Base-by-base conservation (phyloP, 2,113 vertebrate species). In the Zapus hudsonius region DNA sequence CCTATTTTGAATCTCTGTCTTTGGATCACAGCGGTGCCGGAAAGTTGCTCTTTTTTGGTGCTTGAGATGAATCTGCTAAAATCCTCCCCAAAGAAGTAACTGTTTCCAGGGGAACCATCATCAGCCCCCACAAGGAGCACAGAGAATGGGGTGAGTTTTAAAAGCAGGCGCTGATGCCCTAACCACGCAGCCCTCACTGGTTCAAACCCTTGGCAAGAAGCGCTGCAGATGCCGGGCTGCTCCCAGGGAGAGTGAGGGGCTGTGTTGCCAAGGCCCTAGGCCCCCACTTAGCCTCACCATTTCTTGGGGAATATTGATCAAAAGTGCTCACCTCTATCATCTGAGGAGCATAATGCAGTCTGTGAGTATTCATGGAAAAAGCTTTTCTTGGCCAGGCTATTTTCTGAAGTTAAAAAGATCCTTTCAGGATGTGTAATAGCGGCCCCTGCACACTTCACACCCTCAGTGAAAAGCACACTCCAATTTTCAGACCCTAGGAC, bases 401-500 rank as follows among this genome's bases (percentile, higher is more conserved):
- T 72, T 95, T 96, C 92, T 78, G 20, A 52, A 95, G 89, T 94
- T 78, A 94, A 91, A 96, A 93, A 89, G 90, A 16, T 78, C 90
- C 89, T 85, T 94, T 63, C 31, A 91, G 72, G 33, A 78, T 42
- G 81, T 69, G 4, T 89, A 96, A 95, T 94, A 89, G 84, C 88
- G 57, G 57, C 6, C 93, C 84, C 86, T 87, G 40, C 42, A 90
- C 87, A 84, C 96, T 93, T 95, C 95, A 93, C 86, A 74, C 88
- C 85, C 61, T 86, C 10, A 0, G 83, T 40, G 81, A 94, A 94
- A 94, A 67, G 89, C 91, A n/a, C 67, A 75, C 92, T 94, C 75
- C 72, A 86, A 82, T 96, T 92, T 81, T 59, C 86, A 93, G 94
- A 59, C 83, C 36, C 47, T 36, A 40, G 89, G 63, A 83, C 52